Evolutionary conservation across 1,140 invertebrate genomes (phyloP), one percentile per base, ranked within the genome.

Genomic region (Tenebrio molitor): DNA sequence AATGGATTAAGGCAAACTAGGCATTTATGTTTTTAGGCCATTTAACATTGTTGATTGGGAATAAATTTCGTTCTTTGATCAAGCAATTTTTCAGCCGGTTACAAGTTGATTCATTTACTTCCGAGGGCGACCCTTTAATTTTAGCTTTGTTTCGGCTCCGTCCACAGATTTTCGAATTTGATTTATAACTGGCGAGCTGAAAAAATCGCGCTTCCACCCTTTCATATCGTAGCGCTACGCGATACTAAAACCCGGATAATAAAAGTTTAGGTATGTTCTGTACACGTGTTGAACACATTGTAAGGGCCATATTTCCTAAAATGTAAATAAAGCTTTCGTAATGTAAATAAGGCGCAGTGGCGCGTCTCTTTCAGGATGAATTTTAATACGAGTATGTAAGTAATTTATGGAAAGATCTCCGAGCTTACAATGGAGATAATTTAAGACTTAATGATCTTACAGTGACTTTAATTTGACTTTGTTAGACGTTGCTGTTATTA

Each of bases 281-380:
- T 50, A 33, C 50, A 58, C 23, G 23, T 58, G 50, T 29, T 58
- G 7, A 58, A 58, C 50, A 58, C 50, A 58, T 58, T 58, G 50
- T 25, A 58, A 58, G 50, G 23, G 44, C 19, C 23, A 50, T 17
- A 50, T 50, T 50, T 50, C 44, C 19, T 7, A 50, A 50, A 50
- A 50, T 50, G 44, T 50, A 58, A 58, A 58, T 58, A 58, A 58
- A 58, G 21, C 12, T n/a, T 25, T 15, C 15, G 29, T 29, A 58
- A 58, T 58, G 50, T 58, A 58, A 58, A 58, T 58, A 58, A 58
- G 23, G 50, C 50, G n/a, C 50, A 58, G 50, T 58, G 50, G 50
- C 50, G 50, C 50, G 50, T 58, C 23, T 58, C 50, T 58, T 12
- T 15, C 12, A 16, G 23, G 23, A 58, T 58, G 23, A 58, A 58